Evolutionary conservation across 1,140 invertebrate genomes (phyloP), one percentile per base, ranked within the genome.

Genomic region (Bombus balteatus): DNA sequence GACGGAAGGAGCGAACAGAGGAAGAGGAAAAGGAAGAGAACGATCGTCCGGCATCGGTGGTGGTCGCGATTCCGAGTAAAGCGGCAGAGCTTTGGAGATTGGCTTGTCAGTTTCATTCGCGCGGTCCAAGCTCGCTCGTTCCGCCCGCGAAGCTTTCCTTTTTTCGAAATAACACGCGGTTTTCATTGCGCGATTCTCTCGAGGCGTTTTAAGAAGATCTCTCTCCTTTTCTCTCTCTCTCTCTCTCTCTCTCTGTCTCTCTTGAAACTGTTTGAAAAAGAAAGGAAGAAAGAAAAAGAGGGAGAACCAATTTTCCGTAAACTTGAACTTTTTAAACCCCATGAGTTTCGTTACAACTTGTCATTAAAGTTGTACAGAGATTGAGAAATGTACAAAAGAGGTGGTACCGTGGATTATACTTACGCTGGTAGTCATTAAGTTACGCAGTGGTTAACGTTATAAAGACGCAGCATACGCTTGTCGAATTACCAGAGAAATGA

Each of bases 71-170:
- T 41, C 28, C 0, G 71, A 43, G 39, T 6, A 15, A n/a, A 32
- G 28, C 71, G 68, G 68, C 25, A 71, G 34, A 83, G 74, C 72
- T 78, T 53, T 39, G 34, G 12, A 28, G 39, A 66, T 41, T 59
- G 47, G 37, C 85, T 37, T 32, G 13, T 92, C 92, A 92, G 92
- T 93, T 88, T 89, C 88, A 83, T 87, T 88, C 88, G 91, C 88
- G 92, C 90, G 79, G 84, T 88, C 89, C 70, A 70, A 83, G 79
- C 87, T 83, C 59, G 76, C 85, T 84, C 73, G 70, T 65, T 59
- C 70, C 57, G 39, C 22, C n/a, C 70, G 53, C 43, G 15, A 75
- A 47, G 32, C 25, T 37, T 34, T 37, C 12, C 12, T 25, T 34
- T 9, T 18, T 59, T 39, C 13, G 53, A 39, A 59, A 37, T 12